These are phyloP conservation scores for Acarapis woodi DNA, from an alignment of 1,140 invertebrate genomes.

Conservation along the genomic window DNA sequence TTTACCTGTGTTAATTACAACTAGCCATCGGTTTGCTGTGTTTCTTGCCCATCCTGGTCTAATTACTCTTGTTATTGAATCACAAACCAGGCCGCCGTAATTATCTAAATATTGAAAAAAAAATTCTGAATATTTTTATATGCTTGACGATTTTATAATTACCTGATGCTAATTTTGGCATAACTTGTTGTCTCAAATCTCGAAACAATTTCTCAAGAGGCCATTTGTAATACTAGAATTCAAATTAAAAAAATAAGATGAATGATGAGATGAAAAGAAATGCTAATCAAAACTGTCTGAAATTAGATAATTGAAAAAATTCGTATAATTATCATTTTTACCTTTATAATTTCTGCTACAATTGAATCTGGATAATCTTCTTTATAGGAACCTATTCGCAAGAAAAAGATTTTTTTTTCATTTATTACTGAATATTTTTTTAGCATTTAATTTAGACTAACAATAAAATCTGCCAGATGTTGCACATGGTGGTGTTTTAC, in stretches of 20 bases:
- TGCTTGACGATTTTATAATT: no score
- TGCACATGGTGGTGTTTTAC: conserved; percentile 12
- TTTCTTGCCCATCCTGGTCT: conserved; percentile 14
- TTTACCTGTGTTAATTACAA: conserved; percentile 14
- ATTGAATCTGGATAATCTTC: conserved; percentile 14
- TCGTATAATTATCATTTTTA: no score
- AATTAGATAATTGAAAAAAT: background rate
- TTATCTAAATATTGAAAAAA: no score
- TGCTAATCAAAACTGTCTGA: conserved; percentile 7
- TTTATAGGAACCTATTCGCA: no score
- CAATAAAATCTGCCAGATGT: conserved; percentile 12
- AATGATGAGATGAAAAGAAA: conserved; percentile 10
- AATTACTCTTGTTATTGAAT: conserved; percentile 14
- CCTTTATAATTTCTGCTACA: conserved; percentile 8
- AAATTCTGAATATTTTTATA: no score
- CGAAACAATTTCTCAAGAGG: conserved; percentile 14
- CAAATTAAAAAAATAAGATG: no score
- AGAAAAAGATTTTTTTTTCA: no score
- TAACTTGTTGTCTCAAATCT: conserved; percentile 10
- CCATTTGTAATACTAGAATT: conserved; percentile 15
- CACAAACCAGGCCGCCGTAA: conserved; percentile 13
- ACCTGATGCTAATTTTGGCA: conserved; percentile 13
- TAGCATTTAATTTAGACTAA: no score
- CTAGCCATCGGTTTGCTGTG: conserved; percentile 14
- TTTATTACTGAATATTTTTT: no score